Evolutionary conservation across 2,113 vertebrate genomes (phyloP).

Genomic region (Eidolon helvum): DNA sequence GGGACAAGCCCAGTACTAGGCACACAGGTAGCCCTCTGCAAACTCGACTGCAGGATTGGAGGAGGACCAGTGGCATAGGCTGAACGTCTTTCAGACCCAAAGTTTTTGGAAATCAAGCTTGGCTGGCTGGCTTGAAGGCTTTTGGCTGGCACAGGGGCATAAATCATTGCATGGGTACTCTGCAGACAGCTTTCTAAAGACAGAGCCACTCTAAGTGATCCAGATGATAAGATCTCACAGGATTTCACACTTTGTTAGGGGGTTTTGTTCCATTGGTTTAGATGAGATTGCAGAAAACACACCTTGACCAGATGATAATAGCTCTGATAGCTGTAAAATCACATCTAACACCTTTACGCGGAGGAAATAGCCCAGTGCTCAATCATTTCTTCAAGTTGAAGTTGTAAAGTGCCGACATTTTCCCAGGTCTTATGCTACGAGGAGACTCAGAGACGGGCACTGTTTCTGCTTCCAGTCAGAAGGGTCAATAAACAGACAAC

Average conservation of each 20-base stretch:
- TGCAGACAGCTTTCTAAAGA: not conserved
- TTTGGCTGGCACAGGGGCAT: not conserved
- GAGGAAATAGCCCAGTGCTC: not conserved
- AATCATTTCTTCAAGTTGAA: not conserved
- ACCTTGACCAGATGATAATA: not conserved
- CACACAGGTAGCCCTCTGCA: not conserved
- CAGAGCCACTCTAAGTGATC: not conserved
- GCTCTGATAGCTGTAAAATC: not conserved
- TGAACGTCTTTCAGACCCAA: not conserved
- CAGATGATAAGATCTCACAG: not conserved
- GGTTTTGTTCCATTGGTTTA: constrained; percentile 20
- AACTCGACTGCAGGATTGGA: not conserved
- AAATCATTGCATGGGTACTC: too few species aligned
- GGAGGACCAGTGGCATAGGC: not conserved
- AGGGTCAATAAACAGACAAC: not conserved
- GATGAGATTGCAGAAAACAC: constrained; percentile 7
- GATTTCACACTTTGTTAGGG: constrained; percentile 46
- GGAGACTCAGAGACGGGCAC: not conserved
- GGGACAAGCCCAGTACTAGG: not conserved
- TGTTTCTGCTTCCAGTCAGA: not conserved
- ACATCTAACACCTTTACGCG: not conserved
- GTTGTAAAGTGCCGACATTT: not conserved
- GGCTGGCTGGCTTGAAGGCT: not conserved
- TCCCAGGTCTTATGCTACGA: not conserved
- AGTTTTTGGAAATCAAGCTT: not conserved